Conservation (phyloP, 2,113 vertebrate genomes). For the Catharus bicknelli region DNA sequence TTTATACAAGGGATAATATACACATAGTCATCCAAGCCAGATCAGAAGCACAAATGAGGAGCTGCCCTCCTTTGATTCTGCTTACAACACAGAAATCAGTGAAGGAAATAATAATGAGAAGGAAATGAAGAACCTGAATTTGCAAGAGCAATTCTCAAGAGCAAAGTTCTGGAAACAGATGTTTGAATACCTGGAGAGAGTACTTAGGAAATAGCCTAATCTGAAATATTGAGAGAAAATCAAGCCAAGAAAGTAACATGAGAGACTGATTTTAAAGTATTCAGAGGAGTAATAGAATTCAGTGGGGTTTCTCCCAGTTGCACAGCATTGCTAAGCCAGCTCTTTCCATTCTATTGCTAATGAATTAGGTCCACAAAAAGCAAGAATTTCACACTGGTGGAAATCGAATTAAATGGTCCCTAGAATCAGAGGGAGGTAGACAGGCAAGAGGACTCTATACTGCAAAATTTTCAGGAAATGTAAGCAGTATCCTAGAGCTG, state of each 20-base stretch:
- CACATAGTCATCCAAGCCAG: not conserved
- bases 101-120: not conserved
- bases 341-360: not conserved
- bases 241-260: not conserved
- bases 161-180: not conserved
- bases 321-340: not conserved
- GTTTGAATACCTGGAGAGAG: not conserved
- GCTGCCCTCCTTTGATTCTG: not conserved
- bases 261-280: not conserved
- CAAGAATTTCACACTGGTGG: not conserved
- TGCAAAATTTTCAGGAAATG: not conserved
- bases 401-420: not conserved
- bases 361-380: not conserved
- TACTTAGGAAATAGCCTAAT: not conserved
- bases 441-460: not conserved
- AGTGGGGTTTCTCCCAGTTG: not conserved
- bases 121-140: not conserved
- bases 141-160: not conserved
- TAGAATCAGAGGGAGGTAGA: not conserved
- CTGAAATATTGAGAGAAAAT: not conserved
- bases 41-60: not conserved
- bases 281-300: not conserved
- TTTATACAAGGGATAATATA: not conserved
- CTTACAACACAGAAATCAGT: not conserved
- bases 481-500: not conserved